Conservation (phyloP, 1,140 invertebrate genomes). For the Procambarus virginalis region DNA sequence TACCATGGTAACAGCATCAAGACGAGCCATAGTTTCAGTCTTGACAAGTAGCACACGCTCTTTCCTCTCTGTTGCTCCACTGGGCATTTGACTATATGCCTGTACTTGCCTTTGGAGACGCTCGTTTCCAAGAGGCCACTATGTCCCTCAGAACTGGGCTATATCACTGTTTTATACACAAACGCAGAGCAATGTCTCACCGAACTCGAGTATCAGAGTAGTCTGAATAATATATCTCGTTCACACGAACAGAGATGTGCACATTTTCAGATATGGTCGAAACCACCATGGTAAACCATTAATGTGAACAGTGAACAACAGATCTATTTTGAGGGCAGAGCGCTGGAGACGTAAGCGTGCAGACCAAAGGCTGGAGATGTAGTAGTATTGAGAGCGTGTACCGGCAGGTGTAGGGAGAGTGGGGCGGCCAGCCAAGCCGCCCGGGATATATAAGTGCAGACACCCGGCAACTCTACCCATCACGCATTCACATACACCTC, state of each 20-base stretch:
- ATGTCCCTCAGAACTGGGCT: constrained; percentile 37
- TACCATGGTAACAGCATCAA: constrained; percentile 20
- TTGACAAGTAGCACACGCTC: not conserved
- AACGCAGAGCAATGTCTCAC: constrained; percentile 38
- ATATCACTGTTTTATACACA: constrained; percentile 66
- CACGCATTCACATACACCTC: not conserved
- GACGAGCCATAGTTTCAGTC: constrained; percentile 21
- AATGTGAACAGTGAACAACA: constrained; percentile 28
- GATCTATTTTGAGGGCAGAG: not conserved
- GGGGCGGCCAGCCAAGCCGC: not conserved
- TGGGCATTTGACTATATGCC: constrained; percentile 2
- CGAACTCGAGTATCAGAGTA: constrained; percentile 51
- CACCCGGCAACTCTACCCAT: not conserved
- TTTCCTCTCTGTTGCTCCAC: not conserved
- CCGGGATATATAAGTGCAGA: not conserved
- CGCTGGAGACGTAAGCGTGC: not conserved
- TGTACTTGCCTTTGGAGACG: not conserved
- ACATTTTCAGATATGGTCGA: constrained; percentile 55
- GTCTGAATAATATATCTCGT: constrained; percentile 61
- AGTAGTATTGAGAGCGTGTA: not conserved
- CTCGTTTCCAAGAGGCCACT: not conserved
- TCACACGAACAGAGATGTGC: constrained; percentile 51
- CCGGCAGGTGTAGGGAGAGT: not conserved
- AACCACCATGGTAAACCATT: constrained; percentile 66
- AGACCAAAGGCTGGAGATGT: not conserved